These are phyloP conservation scores for Cettia cetti DNA, from an alignment of 2,113 vertebrate species.

Conservation along the genomic window DNA sequence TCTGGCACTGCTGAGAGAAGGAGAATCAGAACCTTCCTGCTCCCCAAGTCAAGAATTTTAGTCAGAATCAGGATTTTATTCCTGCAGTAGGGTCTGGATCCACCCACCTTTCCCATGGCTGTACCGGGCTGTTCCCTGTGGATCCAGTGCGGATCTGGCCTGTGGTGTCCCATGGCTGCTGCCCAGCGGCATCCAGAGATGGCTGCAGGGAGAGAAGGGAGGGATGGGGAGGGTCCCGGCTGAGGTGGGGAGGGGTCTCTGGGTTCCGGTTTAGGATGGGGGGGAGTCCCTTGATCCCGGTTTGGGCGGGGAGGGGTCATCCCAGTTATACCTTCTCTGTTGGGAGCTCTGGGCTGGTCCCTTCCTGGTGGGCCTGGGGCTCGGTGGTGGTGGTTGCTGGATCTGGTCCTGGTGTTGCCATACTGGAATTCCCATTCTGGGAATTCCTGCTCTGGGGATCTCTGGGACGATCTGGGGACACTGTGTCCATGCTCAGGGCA, in stretches of 20 bases:
- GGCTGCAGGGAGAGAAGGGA: neutral
- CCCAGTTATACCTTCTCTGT: neutral
- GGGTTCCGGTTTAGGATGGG: neutral
- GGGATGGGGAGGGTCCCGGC: neutral
- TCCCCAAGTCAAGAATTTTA: neutral
- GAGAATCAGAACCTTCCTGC: no score
- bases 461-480: fast-evolving
- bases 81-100: neutral
- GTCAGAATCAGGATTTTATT: neutral
- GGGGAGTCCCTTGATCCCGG: neutral
- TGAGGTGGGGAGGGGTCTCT: neutral
- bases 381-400: neutral
- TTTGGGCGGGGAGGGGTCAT: neutral
- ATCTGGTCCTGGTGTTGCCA: fast-evolving
- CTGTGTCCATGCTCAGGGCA: neutral
- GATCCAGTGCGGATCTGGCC: no score
- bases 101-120: neutral
- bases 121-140: fast-evolving
- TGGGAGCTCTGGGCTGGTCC: neutral
- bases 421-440: neutral
- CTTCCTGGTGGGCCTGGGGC: neutral
- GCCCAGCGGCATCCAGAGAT: fast-evolving
- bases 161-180: neutral
- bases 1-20: neutral
- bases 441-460: neutral